Percentiles rank a stretch among this genome's conserved stretches.
These are phyloP conservation scores for Amphipoea lucens DNA, from an alignment of 2,888 invertebrate genomes.

Conservation along the genomic window DNA sequence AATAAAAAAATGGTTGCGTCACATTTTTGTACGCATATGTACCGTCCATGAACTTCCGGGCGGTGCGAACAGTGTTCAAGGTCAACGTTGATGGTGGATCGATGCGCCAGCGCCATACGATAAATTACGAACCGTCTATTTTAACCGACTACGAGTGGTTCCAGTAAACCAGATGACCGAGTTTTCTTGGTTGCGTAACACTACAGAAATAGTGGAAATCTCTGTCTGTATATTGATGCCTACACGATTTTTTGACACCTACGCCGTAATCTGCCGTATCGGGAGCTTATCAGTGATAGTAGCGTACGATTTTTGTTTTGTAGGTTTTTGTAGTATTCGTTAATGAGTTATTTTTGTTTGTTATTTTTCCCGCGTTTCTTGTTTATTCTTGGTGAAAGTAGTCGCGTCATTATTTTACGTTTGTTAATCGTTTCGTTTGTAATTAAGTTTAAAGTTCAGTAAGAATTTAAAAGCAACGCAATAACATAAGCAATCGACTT, in stretches of 20 bases:
- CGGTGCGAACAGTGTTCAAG: constrained; percentile 83
- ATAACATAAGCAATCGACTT: constrained; percentile 18
- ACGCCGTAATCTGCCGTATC: constrained; percentile 29
- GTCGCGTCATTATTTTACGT: constrained; percentile 13
- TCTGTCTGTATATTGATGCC: constrained; percentile 43
- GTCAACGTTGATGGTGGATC: constrained; percentile 82
- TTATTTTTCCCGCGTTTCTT: constrained; percentile 17
- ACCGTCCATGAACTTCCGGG: constrained; percentile 88
- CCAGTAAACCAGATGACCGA: constrained; percentile 84
- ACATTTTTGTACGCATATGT: constrained; percentile 61
- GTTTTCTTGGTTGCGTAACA: constrained; percentile 83
- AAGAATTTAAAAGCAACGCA: constrained; percentile 27
- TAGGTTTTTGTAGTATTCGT: constrained; percentile 24
- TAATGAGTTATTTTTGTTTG: constrained; percentile 40
- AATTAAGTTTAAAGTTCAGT: constrained; percentile 41
- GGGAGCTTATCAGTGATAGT: constrained; percentile 46
- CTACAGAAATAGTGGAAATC: constrained; percentile 75
- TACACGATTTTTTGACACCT: constrained; percentile 44
- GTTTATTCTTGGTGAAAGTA: constrained; percentile 5
- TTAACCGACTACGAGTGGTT: constrained; percentile 78
- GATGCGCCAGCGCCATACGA: constrained; percentile 79
- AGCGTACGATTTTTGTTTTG: constrained; percentile 43
- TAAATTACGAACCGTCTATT: constrained; percentile 78
- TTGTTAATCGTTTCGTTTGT: constrained; percentile 6
- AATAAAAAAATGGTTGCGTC: constrained; percentile 73